Percentiles rank a stretch among this genome's conserved stretches.
These are phyloP conservation scores for Caenorhabditis sulstoni DNA, from an alignment of 2,888 invertebrate genomes.

Conservation along the genomic window DNA sequence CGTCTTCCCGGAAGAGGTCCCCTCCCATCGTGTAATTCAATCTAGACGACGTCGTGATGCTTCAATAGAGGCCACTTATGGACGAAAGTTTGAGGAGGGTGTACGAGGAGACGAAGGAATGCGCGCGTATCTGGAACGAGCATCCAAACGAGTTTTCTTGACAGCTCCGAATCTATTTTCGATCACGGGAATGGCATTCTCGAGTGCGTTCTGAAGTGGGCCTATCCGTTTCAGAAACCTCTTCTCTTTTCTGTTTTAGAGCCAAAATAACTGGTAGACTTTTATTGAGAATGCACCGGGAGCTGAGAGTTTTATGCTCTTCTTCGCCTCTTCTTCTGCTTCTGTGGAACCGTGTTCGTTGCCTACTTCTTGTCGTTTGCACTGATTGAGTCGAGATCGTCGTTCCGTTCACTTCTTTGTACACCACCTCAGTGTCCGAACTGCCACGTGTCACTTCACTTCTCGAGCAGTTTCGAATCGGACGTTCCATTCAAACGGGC, in stretches of 20 bases:
- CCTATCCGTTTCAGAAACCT: neutral
- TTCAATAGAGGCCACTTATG: slow-evolving; percentile 60
- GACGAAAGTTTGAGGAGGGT: slow-evolving; percentile 45
- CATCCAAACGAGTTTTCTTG: slow-evolving; percentile 41
- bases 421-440: slow-evolving; percentile 4
- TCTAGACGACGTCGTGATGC: slow-evolving; percentile 58
- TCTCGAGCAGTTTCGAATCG: slow-evolving; percentile 51
- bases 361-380: slow-evolving; percentile 42
- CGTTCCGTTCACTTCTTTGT: slow-evolving; percentile 10
- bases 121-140: slow-evolving; percentile 27
- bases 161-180: slow-evolving; percentile 31
- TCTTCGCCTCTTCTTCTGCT: neutral
- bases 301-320: slow-evolving; percentile 33
- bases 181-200: neutral
- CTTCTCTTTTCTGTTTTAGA: too few relatives aligned
- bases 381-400: slow-evolving; percentile 41
- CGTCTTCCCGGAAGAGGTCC: slow-evolving; percentile 30
- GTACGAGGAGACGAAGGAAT: neutral
- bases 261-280: neutral
- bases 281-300: slow-evolving; percentile 36
- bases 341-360: slow-evolving; percentile 39
- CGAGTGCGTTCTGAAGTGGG: slow-evolving; percentile 5
- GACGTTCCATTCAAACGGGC: slow-evolving; percentile 54
- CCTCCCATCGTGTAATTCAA: slow-evolving; percentile 57
- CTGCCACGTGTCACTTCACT: slow-evolving; percentile 4